A percentile compares a stretch with the other conserved stretches of the same genome.
Conservation (phyloP, 2,888 invertebrate genomes). For the Melikaiella ostensackeni region DNA sequence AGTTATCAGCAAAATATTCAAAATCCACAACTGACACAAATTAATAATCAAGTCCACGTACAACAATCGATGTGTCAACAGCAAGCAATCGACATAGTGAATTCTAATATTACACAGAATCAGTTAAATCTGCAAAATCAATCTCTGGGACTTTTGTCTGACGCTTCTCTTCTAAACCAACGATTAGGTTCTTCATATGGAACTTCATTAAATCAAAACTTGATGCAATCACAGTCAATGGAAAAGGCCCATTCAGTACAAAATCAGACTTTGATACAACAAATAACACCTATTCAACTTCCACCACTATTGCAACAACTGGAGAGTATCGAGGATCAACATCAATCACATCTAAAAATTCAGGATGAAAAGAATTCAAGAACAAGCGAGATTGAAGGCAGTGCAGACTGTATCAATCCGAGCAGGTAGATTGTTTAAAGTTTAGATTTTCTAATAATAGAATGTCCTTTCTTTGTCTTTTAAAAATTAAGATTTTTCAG, state of each 20-base stretch:
- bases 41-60: constrained; percentile 41
- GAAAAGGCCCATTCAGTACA: constrained; percentile 53
- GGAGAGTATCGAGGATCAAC: constrained; percentile 56
- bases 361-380: constrained; percentile 64
- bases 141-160: constrained; percentile 40
- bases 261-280: constrained; percentile 53
- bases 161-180: constrained; percentile 48
- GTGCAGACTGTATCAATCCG: constrained; percentile 61
- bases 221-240: constrained; percentile 52
- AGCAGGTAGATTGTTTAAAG: constrained; percentile 61
- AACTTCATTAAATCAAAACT: constrained; percentile 46
- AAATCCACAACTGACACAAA: background rate
- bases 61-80: constrained; percentile 47
- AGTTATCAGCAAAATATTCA: constrained; percentile 59
- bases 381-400: constrained; percentile 59
- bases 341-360: constrained; percentile 65
- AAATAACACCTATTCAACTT: constrained; percentile 49
- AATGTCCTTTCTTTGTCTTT: too few species aligned
- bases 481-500: too few species aligned
- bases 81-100: constrained; percentile 35
- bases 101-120: constrained; percentile 36
- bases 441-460: too few species aligned
- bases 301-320: constrained; percentile 47
- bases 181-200: constrained; percentile 50
- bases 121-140: constrained; percentile 48